These are phyloP conservation scores for Melanerpes formicivorus DNA, from an alignment of 2,113 vertebrate species.

Conservation along the genomic window DNA sequence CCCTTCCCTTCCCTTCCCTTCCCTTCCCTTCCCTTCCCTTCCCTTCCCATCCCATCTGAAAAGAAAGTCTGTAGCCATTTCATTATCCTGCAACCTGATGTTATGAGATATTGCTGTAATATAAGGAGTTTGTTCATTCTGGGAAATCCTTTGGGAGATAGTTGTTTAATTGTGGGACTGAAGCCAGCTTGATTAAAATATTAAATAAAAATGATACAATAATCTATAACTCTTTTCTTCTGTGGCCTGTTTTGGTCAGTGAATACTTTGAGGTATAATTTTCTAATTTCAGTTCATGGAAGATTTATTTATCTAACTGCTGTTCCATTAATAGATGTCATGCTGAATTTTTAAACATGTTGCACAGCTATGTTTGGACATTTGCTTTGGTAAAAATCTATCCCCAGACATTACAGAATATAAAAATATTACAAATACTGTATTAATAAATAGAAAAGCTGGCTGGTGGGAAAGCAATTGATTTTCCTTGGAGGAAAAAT, in stretches of 20 bases:
- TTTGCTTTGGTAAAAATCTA: background rate
- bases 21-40: no score
- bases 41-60: background rate
- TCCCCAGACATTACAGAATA: background rate
- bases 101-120: background rate
- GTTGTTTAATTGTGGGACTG: background rate
- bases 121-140: background rate
- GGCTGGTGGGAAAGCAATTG: background rate
- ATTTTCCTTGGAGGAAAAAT: background rate
- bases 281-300: background rate
- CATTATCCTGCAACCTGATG: background rate
- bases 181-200: background rate
- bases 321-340: background rate
- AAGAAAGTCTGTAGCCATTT: background rate
- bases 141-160: background rate
- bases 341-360: slow-evolving; percentile 16
- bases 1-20: no score
- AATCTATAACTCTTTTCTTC: background rate
- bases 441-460: background rate
- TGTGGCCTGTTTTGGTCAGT: background rate
- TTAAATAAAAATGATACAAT: slow-evolving; percentile 26
- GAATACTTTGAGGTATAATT: background rate
- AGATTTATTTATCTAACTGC: slow-evolving; percentile 11
- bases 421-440: background rate
- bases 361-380: background rate